Evolutionary conservation across 2,113 vertebrate genomes (phyloP).

Genomic region (Eudorcas thomsonii): DNA sequence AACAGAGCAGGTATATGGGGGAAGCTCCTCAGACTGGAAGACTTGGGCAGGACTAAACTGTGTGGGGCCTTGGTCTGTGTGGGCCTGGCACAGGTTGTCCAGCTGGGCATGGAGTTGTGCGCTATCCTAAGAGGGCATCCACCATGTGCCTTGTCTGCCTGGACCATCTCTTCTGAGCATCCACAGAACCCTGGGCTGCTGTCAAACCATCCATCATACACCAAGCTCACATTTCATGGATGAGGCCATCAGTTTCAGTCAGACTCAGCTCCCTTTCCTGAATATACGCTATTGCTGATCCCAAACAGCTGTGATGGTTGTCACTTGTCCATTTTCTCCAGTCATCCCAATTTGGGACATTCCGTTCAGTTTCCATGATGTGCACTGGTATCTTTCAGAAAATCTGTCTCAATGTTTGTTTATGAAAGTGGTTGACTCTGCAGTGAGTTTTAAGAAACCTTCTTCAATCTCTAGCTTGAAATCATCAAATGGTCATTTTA

Average conservation of each 20-base stretch:
- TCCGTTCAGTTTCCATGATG: not conserved
- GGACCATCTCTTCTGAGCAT: not conserved
- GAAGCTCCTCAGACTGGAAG: not conserved
- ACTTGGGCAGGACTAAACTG: not conserved
- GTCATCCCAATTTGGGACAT: not conserved
- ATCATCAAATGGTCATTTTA: not conserved
- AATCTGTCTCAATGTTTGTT: not conserved
- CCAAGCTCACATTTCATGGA: not conserved
- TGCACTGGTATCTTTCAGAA: not conserved
- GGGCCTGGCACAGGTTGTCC: fast-evolving
- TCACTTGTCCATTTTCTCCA: not conserved
- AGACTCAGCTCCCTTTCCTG: not conserved
- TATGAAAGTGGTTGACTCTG: not conserved
- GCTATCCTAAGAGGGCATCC: not conserved
- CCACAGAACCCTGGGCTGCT: not conserved
- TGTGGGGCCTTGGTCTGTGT: too few species aligned
- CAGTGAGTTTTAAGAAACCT: not conserved
- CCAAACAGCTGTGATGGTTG: not conserved
- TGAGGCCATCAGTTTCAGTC: not conserved
- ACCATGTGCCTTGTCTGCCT: not conserved
- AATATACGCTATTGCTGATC: not conserved
- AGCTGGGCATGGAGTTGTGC: not conserved
- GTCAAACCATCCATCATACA: not conserved
- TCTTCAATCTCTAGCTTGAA: not conserved
- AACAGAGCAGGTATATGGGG: not conserved